Base-by-base conservation (phyloP, 2,888 invertebrate genomes). In the Schizaphis graminum region DNA sequence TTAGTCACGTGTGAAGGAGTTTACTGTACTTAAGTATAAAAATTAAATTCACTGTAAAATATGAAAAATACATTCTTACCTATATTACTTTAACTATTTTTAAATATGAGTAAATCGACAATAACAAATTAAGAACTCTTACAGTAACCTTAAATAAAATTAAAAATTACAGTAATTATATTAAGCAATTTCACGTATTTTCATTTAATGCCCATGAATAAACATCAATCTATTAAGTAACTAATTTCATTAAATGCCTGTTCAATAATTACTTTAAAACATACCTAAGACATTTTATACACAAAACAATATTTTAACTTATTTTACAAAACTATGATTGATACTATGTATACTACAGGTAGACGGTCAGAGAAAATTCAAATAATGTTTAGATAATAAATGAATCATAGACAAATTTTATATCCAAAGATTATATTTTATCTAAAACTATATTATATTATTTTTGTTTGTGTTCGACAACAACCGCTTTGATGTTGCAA, bases 1-100 rank as follows among this genome's bases (percentile, higher is more conserved):
- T 92, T 92, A 92, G 92, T 87, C 92, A 92, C 92, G 92, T 87
- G 92, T 49, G 35, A 92, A 87, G 61, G 28, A 61, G 13, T 86
- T 91, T 26, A 57, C n/a, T 67, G 16, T 44, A n/a, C n/a, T n/a
- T n/a, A 24, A 91, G 11, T 13, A 44, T 47, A 47, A 47, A 61
- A 67, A 56, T 85, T 77, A 21, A 77, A 35, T 8, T 77, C 35
- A 21, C 8, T 1, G 16, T 77, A 35, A 77, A 21, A 77, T 35
- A 1, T 7, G 21, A 2, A 35, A 77, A 77, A 35, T 0, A 35
- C 35, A 1, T 77, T 35, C 8, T 1, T 8, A 35, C 28, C 44
- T 44, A 85, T 28, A 13, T 24, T 85, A 85, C 24, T 41, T 21
- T 84, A 8, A 84, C 11, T 26, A 8, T 85, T 85, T 11, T 11